Evolutionary conservation across 2,797 vertebrate species (phyloP), one percentile per base, ranked within the genome.

Genomic region (Decapterus maruadsi): DNA sequence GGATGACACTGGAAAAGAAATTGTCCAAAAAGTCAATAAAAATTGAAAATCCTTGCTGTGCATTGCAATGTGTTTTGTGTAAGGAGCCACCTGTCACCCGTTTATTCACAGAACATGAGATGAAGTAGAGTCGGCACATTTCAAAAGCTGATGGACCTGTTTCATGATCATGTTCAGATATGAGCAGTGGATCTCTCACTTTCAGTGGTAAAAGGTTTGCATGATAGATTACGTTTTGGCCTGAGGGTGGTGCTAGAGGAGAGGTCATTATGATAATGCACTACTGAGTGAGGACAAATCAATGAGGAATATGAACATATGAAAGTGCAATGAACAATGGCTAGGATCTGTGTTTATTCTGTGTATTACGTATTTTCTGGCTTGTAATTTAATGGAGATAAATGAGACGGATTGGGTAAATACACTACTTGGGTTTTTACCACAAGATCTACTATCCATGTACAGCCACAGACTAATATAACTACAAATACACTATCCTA

Each of bases 1-100:
- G 97, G 97, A 96, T 96, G 95, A 98, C 96, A 97, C 97, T 98
- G 97, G 97, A 97, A 96, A 97, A 96, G 95, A 97, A 97, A 94
- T 91, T 94, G 93, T 95, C 95, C 95, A 95, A 95, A 95, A 92
- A 92, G 78, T 88, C 87, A 95, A 95, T 95, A 95, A 96, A 96
- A 95, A 95, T 88, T 61, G 92, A 94, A 96, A 95, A 95, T 57
- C 51, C 72, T 63, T 42, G 31, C 42, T 69, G 40, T 1, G 55
- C 20, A 5, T 75, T 14, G 2, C 6, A n/a, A 0, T 29, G n/a
- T 2, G 26, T 74, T 3, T 61, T 82, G 58, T 59, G 11, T 20
- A 0, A 26, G 38, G 17, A 22, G 38, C 2, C 50, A 29, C 40
- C 12, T 42, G 40, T 42, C 50, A 20, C 40, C 3, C 12, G 40